Conservation (phyloP, 2,113 vertebrate genomes). For the Seriola quinqueradiata region DNA sequence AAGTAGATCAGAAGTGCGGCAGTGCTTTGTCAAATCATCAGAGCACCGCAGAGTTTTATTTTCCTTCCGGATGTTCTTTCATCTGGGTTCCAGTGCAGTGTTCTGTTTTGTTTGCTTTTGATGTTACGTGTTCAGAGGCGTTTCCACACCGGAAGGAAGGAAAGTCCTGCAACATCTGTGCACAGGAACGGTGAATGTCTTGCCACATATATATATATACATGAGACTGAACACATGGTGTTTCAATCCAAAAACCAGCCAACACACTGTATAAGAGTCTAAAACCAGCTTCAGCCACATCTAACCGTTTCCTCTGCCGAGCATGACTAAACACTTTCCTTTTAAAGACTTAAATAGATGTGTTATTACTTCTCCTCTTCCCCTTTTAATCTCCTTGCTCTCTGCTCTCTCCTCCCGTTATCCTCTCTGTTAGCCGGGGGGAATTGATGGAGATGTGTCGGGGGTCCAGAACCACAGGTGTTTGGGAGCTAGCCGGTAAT, state of each 20-base stretch:
- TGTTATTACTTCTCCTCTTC: constrained; percentile 18
- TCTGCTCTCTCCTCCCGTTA: constrained; percentile 18
- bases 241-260: too few relatives aligned
- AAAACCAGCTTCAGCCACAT: background rate
- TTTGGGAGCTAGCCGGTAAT: constrained; percentile 57
- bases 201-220: background rate
- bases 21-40: background rate
- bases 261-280: background rate
- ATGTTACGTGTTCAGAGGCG: background rate
- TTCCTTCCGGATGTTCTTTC: constrained; percentile 30
- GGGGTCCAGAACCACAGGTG: constrained; percentile 67
- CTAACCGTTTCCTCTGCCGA: background rate
- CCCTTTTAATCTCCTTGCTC: background rate
- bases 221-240: too few relatives aligned
- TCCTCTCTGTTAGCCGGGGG: background rate
- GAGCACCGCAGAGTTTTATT: background rate
- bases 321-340: constrained; percentile 6
- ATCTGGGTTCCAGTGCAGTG: background rate
- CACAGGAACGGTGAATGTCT: background rate
- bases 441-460: constrained; percentile 60
- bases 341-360: constrained; percentile 11
- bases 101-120: background rate
- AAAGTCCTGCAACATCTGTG: too few relatives aligned
- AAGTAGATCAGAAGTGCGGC: too few relatives aligned
- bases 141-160: background rate